These are phyloP conservation scores for Glaucomys volans DNA, from an alignment of 2,113 vertebrate genomes.

Conservation along the genomic window DNA sequence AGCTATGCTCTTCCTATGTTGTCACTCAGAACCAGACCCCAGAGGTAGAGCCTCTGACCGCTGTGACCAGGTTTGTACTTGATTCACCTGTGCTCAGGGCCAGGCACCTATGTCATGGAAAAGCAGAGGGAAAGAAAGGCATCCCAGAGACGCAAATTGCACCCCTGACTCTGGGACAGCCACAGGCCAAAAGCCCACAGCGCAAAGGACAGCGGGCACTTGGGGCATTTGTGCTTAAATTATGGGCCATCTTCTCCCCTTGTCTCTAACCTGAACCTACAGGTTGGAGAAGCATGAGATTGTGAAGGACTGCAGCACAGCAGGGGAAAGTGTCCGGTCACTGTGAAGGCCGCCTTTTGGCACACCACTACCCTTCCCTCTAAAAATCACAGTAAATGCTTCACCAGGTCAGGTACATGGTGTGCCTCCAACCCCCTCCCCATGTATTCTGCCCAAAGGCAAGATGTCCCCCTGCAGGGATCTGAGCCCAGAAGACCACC, in stretches of 20 bases:
- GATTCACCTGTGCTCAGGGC: neutral
- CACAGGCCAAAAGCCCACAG: neutral
- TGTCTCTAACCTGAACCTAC: neutral
- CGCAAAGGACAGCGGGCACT: constrained; percentile 36
- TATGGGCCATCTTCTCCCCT: neutral
- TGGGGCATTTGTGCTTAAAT: constrained; percentile 62
- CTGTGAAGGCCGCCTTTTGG: neutral
- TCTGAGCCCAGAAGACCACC: neutral
- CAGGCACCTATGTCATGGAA: neutral
- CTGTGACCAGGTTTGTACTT: fast-evolving
- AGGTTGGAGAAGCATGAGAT: neutral
- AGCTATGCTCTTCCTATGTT: neutral
- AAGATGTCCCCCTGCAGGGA: neutral
- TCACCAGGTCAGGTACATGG: neutral
- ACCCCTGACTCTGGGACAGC: neutral
- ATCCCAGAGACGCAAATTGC: neutral
- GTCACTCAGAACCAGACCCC: neutral
- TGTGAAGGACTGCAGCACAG: neutral
- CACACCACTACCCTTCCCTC: neutral
- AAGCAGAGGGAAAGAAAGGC: neutral
- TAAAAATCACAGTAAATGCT: neutral
- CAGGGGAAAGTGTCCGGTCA: neutral
- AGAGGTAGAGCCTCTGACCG: neutral
- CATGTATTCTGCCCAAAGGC: neutral
- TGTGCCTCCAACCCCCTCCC: neutral